These are phyloP conservation scores for Myiozetetes cayanensis DNA, from an alignment of 2,113 vertebrate genomes.

Conservation along the genomic window DNA sequence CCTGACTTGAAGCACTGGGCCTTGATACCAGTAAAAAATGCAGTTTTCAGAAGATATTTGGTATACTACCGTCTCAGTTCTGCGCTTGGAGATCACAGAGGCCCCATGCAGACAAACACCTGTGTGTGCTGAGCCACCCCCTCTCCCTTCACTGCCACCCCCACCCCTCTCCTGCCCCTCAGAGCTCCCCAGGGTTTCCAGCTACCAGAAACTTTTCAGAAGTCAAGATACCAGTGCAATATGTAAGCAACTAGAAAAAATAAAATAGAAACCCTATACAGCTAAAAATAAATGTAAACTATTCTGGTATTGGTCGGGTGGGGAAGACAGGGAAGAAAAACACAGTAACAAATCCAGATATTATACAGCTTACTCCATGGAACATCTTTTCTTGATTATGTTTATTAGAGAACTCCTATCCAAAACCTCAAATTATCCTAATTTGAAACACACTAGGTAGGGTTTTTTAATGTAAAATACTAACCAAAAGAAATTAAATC, in stretches of 20 bases:
- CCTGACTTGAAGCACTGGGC: background rate
- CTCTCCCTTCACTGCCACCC: background rate
- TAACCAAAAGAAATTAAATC: conserved; percentile 4
- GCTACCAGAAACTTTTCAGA: background rate
- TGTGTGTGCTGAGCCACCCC: background rate
- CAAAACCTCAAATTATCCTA: conserved; percentile 45
- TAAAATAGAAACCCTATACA: background rate
- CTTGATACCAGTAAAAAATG: background rate
- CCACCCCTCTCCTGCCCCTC: background rate
- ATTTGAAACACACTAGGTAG: conserved; percentile 40
- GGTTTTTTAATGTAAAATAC: conserved; percentile 1
- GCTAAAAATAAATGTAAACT: conserved; percentile 11
- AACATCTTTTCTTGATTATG: conserved; percentile 54
- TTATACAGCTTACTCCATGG: background rate
- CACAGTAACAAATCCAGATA: background rate
- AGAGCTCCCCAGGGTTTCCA: background rate
- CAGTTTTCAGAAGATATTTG: background rate
- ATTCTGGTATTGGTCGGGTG: background rate
- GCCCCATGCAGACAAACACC: background rate
- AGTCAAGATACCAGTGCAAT: background rate
- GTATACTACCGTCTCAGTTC: background rate
- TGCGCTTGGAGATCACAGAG: background rate
- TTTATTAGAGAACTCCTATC: conserved; percentile 25
- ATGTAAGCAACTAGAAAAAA: background rate
- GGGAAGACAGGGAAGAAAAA: background rate